Evolutionary conservation across 23 tunicate genomes (phyloP).

Genomic region (Clavelina lepadiformis): DNA sequence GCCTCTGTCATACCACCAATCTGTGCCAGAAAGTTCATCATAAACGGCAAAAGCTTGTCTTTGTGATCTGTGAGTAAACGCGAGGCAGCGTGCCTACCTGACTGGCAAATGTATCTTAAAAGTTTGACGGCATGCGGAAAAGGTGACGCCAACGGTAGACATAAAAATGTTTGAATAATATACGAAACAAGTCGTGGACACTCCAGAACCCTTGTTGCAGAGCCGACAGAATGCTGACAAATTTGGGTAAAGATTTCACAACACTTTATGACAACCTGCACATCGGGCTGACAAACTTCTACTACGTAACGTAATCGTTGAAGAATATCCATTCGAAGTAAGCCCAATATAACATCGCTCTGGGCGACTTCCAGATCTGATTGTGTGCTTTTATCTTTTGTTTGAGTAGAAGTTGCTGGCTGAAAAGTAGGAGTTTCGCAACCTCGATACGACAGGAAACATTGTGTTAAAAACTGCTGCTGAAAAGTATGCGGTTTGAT

Average conservation of each 20-base stretch:
- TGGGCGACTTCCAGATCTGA: conserved; percentile 28
- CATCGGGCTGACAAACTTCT: conserved; percentile 54
- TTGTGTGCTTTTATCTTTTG: conserved; percentile 9
- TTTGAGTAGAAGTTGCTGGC: not conserved
- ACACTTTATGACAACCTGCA: conserved; percentile 24
- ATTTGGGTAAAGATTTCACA: conserved; percentile 39
- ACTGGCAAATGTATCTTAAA: conserved; percentile 21
- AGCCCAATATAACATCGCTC: conserved; percentile 44
- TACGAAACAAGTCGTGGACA: conserved; percentile 40
- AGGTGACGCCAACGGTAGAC: not conserved
- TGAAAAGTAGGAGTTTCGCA: conserved; percentile 38
- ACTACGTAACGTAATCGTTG: conserved; percentile 60
- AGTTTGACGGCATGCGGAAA: conserved; percentile 15
- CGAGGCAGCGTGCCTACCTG: conserved; percentile 46
- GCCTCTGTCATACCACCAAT: conserved; percentile 2
- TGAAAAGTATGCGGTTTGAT: conserved; percentile 8
- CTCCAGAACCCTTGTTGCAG: conserved; percentile 30
- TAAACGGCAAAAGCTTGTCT: not conserved
- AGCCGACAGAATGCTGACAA: conserved; percentile 37
- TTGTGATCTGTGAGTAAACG: conserved; percentile 15
- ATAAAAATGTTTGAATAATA: conserved; percentile 10
- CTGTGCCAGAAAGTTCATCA: not conserved
- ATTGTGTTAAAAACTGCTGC: conserved; percentile 8
- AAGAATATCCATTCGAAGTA: conserved; percentile 40
- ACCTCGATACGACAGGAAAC: conserved; percentile 48